Conservation (phyloP, 2,888 invertebrate species). For the Nezara viridula region DNA sequence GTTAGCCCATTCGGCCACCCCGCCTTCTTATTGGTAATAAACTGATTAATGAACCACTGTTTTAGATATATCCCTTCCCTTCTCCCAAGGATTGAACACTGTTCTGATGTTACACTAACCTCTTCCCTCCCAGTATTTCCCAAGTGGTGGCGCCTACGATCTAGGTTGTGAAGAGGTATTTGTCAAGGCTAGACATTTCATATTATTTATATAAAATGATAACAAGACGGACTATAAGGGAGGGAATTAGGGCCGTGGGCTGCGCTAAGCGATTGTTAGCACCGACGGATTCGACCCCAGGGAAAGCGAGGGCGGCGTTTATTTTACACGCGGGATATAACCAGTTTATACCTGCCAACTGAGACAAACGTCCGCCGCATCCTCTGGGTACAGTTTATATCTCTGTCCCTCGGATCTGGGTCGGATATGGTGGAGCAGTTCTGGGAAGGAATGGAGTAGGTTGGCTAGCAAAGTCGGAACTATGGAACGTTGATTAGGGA, state of each 20-base stretch:
- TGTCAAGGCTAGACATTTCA: not conserved
- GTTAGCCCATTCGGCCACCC: too few species aligned
- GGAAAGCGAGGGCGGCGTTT: not conserved
- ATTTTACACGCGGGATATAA: constrained; percentile 43
- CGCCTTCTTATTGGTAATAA: too few species aligned
- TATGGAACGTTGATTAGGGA: too few species aligned
- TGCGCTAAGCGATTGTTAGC: constrained; percentile 14
- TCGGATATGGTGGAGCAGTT: not conserved
- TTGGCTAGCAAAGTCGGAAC: too few species aligned
- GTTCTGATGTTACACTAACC: too few species aligned
- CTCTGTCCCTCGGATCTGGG: not conserved
- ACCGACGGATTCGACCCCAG: not conserved
- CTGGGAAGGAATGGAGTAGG: not conserved
- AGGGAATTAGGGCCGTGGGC: not conserved
- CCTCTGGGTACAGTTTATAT: constrained; percentile 17
- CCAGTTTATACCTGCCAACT: constrained; percentile 38
- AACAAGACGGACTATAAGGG: not conserved
- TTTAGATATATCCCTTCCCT: too few species aligned
- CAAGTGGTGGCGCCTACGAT: too few species aligned
- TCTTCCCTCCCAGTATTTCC: too few species aligned
- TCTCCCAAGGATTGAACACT: too few species aligned
- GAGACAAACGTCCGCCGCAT: not conserved
- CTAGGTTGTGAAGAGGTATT: not conserved
- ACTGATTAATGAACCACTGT: too few species aligned
- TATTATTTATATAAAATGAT: constrained; percentile 5